Evolutionary conservation across 2,113 vertebrate species (phyloP).

Genomic region (Vombatus ursinus): DNA sequence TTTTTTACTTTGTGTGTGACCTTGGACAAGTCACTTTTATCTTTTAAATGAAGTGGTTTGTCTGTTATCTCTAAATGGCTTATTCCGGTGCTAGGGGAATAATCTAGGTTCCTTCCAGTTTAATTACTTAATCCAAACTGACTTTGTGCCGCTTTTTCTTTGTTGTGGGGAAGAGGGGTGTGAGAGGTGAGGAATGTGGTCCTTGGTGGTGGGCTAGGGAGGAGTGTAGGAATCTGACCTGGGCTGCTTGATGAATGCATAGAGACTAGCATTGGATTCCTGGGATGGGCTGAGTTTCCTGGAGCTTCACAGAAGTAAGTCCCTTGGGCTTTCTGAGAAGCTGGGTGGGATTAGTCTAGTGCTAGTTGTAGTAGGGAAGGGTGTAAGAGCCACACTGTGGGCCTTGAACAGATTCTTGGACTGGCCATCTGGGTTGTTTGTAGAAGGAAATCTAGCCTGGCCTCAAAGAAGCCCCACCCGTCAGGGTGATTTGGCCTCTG

Average conservation of each 20-base stretch:
- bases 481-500: background rate
- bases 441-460: background rate
- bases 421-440: background rate
- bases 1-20: background rate
- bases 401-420: background rate
- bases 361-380: background rate
- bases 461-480: background rate
- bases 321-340: background rate
- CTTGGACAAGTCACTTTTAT: background rate
- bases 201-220: background rate
- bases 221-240: background rate
- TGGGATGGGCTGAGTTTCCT: background rate
- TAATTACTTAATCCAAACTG: background rate
- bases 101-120: background rate
- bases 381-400: background rate
- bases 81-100: background rate
- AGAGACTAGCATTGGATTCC: background rate
- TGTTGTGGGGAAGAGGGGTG: background rate
- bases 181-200: background rate
- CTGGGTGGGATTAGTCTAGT: background rate
- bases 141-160: background rate
- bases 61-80: background rate
- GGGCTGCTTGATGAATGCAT: background rate
- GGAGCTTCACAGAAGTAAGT: background rate
- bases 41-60: background rate